Evolutionary conservation across 2,797 vertebrate genomes (phyloP), one percentile per base, ranked within the genome.

Genomic region (Rhinella marina): DNA sequence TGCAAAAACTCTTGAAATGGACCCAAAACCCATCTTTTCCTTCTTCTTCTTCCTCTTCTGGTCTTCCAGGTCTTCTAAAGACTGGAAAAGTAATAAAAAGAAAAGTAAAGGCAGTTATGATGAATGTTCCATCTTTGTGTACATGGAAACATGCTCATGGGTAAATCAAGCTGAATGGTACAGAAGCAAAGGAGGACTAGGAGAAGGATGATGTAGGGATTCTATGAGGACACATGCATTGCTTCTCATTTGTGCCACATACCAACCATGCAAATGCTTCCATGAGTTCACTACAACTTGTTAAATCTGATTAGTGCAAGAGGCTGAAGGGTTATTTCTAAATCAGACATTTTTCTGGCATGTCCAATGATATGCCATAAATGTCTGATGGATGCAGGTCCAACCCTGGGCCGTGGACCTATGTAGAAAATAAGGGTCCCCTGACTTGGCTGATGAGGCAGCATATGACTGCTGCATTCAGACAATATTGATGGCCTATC

Each of bases 31-130:
- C 96, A 99, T 97, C 94, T 99, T 99, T 94, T 99, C 98, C 93
- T 99, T 99, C 94, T 99, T 99, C 95, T 99, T 99, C 95, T 98
- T 99, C 95, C 97, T 95, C 94, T 98, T 99, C 95, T 99, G 98
- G 94, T 99, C 98, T 94, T 99, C 98, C 92, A 99, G 96, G 90
- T 99, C 98, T 94, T 99, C 98, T 96, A 99, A 97, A 93, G 98
- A 99, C 98, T 99, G 93, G 23, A 61, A 68, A 64, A 48, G 50
- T 12, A 61, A 27, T 7, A 56, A 56, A 17, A 64, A 23, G n/a
- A 29, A 23, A 52, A 4, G 1, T 50, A 64, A 64, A 62, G 16
- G 19, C 0, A 1, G 66, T 29, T 61, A 84, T 57, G n/a, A 23
- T 0, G 21, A 32, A 76, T 19, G 8, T 48, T 19, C 73, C 29